A percentile compares a stretch with the other conserved stretches of the same genome.
Evolutionary conservation across 1,140 invertebrate genomes (phyloP).

Genomic region (Hylaeus anthracinus): DNA sequence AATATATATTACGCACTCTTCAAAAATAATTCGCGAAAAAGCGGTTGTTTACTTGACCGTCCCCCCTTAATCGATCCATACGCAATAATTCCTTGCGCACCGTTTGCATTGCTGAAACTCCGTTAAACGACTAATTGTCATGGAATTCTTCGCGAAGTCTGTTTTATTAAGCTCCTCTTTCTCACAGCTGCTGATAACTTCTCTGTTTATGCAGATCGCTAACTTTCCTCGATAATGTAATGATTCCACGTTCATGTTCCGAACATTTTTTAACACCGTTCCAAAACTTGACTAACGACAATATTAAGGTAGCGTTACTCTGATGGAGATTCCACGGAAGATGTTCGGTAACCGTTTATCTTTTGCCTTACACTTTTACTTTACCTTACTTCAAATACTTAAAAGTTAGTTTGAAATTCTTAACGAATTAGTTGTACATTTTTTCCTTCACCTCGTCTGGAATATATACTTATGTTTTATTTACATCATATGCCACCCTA

Average conservation of each 20-base stretch:
- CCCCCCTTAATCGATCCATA: background rate
- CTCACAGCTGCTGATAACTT: background rate
- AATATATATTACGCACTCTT: no score
- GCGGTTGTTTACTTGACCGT: no score
- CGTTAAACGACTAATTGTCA: background rate
- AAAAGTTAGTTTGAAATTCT: no score
- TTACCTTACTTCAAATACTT: no score
- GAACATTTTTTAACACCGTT: slow-evolving; percentile 31
- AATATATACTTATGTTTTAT: no score
- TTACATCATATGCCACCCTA: no score
- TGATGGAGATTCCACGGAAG: slow-evolving; percentile 36
- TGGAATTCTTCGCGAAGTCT: background rate
- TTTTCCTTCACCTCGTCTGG: no score
- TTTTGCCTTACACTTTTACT: background rate
- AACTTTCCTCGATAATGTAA: background rate
- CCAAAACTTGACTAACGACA: slow-evolving; percentile 6
- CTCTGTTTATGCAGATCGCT: background rate
- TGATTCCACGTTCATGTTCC: background rate
- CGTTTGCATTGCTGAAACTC: background rate
- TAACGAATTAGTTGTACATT: no score
- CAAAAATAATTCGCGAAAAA: no score
- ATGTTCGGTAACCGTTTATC: slow-evolving; percentile 4
- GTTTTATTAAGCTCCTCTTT: background rate
- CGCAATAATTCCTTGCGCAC: background rate
- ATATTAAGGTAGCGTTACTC: slow-evolving; percentile 41